Evolutionary conservation across 2,888 invertebrate genomes (phyloP), one percentile per base, ranked within the genome.

Genomic region (Selenia dentaria): DNA sequence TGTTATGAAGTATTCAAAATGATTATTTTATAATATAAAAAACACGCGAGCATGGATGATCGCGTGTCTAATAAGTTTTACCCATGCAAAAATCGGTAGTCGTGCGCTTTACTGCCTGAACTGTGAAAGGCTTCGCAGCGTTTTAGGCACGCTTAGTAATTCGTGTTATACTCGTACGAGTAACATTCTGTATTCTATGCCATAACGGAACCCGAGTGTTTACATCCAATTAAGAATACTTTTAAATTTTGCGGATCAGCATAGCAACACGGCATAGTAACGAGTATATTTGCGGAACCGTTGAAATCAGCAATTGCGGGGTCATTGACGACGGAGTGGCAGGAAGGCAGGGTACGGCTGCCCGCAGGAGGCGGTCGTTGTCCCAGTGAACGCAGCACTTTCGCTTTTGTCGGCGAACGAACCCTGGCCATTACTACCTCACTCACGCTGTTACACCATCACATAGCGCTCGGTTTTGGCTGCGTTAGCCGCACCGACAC

Each of bases 331-430:
- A 54, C 33, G 18, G 25, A 32, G 34, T 24, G 46, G 37, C 52
- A 81, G 80, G 83, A 80, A 79, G 72, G 74, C 64, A 34, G 36
- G 67, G 57, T 70, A 67, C 74, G 74, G 67, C 76, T 69, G 70
- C 60, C 62, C 65, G 71, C 77, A 83, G 88, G 86, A 85, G 77
- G 62, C 83, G 89, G 89, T 89, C 90, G 81, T 87, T 86, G 90
- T 88, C 83, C 90, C 84, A 89, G 65, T 90, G 88, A 89, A 88
- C 87, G 83, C 66, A 72, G 70, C 70, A 87, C 89, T 90, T 90
- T 90, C 90, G 87, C 86, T 90, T 86, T 90, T 81, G 78, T 82
- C 81, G 89, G 89, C 85, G 85, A 90, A 84, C 83, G 90, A 90
- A 90, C 90, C 87, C 84, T 75, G 77, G 61, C 77, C 81, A 87